phyloP scores from a whole-genome alignment of 2,888 invertebrate species.

The Mantis religiosa region DNA sequence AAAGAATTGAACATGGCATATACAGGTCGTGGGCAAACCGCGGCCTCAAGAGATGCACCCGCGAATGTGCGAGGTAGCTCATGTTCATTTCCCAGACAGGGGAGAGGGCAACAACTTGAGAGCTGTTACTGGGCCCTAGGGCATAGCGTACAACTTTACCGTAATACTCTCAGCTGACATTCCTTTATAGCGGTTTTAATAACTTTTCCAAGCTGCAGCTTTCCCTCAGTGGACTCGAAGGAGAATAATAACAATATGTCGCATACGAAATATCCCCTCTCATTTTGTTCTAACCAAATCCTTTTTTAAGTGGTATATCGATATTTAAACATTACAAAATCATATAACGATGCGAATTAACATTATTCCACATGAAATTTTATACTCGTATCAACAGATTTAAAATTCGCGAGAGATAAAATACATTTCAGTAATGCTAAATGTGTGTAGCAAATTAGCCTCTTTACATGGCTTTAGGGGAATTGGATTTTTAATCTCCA shows the following conservation, averaged over 20 bases:
- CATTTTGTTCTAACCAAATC: too few relatives aligned
- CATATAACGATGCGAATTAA: too few relatives aligned
- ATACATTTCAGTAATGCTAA: too few relatives aligned
- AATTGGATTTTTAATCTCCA: too few relatives aligned
- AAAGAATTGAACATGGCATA: not conserved
- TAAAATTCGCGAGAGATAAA: too few relatives aligned
- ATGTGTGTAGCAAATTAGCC: too few relatives aligned
- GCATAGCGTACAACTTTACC: slow-evolving; percentile 8
- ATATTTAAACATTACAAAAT: too few relatives aligned
- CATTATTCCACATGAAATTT: too few relatives aligned
- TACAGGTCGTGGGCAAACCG: not conserved
- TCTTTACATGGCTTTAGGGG: too few relatives aligned
- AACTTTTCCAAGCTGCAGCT: not conserved
- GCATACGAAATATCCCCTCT: not conserved
- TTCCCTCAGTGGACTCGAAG: not conserved
- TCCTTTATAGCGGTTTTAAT: not conserved
- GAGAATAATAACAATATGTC: too few relatives aligned
- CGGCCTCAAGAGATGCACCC: not conserved
- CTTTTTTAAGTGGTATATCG: too few relatives aligned
- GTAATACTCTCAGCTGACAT: not conserved
- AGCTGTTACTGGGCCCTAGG: slow-evolving; percentile 9
- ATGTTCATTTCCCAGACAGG: not conserved
- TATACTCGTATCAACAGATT: too few relatives aligned
- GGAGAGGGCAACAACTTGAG: not conserved
- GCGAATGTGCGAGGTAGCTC: not conserved